Conservation (phyloP, 2,113 vertebrate genomes). For the Platanista minor region DNA sequence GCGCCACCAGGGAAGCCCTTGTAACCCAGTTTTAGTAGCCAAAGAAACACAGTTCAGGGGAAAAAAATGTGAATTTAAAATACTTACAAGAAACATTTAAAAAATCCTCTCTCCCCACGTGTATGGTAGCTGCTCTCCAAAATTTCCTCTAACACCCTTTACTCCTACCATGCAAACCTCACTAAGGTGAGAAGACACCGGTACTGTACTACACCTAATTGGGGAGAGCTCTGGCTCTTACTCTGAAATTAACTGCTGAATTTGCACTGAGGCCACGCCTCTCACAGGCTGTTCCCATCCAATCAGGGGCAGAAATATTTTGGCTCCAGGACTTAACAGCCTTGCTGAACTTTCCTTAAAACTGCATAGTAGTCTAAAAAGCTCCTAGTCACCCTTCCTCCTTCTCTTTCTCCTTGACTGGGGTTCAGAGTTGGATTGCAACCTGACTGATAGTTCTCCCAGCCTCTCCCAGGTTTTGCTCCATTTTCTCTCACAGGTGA, state of each 20-base stretch:
- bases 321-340: neutral
- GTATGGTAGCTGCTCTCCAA: neutral
- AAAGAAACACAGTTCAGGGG: neutral
- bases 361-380: neutral
- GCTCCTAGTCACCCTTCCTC: neutral
- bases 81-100: neutral
- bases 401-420: neutral
- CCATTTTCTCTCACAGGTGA: neutral
- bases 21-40: neutral
- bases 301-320: neutral
- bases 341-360: neutral
- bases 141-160: neutral
- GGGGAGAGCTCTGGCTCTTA: neutral
- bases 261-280: neutral
- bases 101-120: neutral
- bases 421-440: neutral
- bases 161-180: neutral
- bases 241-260: neutral
- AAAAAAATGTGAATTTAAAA: neutral
- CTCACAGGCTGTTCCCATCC: neutral
- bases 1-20: too few species aligned
- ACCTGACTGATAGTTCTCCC: neutral
- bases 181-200: neutral
- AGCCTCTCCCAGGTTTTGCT: neutral
- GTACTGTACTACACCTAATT: neutral